Evolutionary conservation across 1,140 invertebrate genomes (phyloP).

Genomic region (Campoletis sonorensis): DNA sequence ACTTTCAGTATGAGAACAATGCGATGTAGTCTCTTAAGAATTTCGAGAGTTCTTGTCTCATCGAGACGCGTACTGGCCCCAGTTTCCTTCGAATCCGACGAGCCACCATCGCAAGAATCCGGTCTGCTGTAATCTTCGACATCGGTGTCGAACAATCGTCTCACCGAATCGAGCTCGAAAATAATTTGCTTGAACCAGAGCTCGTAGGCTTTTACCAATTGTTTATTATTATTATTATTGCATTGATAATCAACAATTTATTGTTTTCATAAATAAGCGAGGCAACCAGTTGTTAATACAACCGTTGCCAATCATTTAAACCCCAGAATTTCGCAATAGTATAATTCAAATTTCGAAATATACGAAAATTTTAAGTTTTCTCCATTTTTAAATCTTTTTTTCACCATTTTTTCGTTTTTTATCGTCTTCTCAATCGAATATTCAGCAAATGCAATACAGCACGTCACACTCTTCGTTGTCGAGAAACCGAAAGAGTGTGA

Average conservation of each 20-base stretch:
- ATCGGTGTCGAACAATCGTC: constrained; percentile 85
- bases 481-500: no score
- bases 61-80: constrained; percentile 81
- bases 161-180: constrained; percentile 96
- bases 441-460: no score
- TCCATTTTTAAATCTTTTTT: no score
- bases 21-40: constrained; percentile 93
- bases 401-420: no score
- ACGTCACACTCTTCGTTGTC: no score
- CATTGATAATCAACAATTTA: no score
- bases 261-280: no score
- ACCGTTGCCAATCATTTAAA: neutral
- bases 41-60: constrained; percentile 94
- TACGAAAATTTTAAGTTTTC: no score
- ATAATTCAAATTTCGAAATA: no score
- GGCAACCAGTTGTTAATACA: no score
- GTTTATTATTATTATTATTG: constrained; percentile 44
- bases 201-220: constrained; percentile 89
- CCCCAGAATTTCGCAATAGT: no score
- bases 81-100: constrained; percentile 18
- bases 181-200: constrained; percentile 99
- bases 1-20: constrained; percentile 97
- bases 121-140: constrained; percentile 54
- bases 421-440: no score
- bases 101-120: constrained; percentile 13